A percentile compares a stretch with the other conserved stretches of the same genome.
Evolutionary conservation across 2,888 invertebrate genomes (phyloP).

Genomic region (Steinernema carpocapsae): DNA sequence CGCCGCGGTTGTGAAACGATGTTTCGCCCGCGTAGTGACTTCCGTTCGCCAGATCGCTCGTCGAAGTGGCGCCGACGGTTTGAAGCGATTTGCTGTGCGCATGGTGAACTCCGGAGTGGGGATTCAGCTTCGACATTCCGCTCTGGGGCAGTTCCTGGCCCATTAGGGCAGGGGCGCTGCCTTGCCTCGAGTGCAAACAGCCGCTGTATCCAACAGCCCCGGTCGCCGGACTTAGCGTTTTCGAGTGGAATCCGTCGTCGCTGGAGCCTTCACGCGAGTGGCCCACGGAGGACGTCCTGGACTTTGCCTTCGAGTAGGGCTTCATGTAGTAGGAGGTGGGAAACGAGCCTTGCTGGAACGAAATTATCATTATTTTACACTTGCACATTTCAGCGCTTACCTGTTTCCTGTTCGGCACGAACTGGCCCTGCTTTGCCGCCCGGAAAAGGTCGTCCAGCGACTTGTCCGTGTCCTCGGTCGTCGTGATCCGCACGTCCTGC

Average conservation of each 20-base stretch:
- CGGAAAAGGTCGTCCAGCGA: slow-evolving; percentile 34
- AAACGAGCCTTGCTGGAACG: slow-evolving; percentile 15
- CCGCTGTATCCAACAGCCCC: not conserved
- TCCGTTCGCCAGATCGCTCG: not conserved
- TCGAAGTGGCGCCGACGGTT: slow-evolving; percentile 36
- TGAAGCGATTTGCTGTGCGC: slow-evolving; percentile 38
- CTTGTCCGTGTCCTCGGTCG: slow-evolving; percentile 46
- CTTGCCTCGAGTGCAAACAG: slow-evolving; percentile 36
- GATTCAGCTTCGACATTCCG: slow-evolving; percentile 29
- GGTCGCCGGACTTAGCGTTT: slow-evolving; percentile 45
- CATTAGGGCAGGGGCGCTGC: slow-evolving; percentile 47
- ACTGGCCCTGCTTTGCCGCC: not conserved
- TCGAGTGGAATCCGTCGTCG: slow-evolving; percentile 48
- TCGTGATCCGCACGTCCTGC: slow-evolving; percentile 50
- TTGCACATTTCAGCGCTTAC: too few relatives aligned
- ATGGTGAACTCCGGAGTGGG: slow-evolving; percentile 29
- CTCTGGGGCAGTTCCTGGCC: slow-evolving; percentile 43
- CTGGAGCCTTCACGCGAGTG: slow-evolving; percentile 51
- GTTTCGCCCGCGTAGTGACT: not conserved
- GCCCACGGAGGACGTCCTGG: slow-evolving; percentile 48
- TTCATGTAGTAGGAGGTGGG: slow-evolving; percentile 44
- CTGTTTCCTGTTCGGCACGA: not conserved
- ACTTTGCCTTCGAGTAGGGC: slow-evolving; percentile 27
- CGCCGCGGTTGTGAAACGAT: slow-evolving; percentile 37
- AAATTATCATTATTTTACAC: too few relatives aligned